phyloP scores from a whole-genome alignment of 2,113 vertebrate species.

The Dromaius novaehollandiae region DNA sequence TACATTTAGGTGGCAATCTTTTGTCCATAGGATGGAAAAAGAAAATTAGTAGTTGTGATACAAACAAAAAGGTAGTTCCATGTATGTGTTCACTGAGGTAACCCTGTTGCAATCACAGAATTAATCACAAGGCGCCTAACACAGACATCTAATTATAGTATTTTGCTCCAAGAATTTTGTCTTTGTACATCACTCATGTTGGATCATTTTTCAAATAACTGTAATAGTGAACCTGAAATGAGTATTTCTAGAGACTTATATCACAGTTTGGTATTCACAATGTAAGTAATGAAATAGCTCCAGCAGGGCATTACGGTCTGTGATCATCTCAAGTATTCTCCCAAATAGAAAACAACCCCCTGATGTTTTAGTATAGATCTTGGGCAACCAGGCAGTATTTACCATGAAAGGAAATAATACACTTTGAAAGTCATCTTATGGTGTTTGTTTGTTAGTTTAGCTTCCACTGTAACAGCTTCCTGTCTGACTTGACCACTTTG shows the following conservation, averaged over 20 bases:
- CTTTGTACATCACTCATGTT: neutral
- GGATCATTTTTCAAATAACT: neutral
- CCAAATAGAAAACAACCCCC: neutral
- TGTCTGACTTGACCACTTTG: constrained; percentile 15
- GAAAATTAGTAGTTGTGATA: neutral
- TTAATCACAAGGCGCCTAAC: neutral
- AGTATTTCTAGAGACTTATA: neutral
- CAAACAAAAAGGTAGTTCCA: neutral
- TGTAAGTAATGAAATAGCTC: neutral
- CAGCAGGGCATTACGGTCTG: neutral
- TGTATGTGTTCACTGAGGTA: neutral
- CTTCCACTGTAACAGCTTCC: neutral
- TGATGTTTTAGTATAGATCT: neutral
- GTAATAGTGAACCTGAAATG: neutral
- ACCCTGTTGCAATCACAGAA: neutral
- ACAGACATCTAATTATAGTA: neutral
- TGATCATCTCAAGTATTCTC: neutral
- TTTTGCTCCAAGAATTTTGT: neutral
- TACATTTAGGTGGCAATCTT: neutral
- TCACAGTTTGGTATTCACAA: neutral
- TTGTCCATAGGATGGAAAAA: neutral
- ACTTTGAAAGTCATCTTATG: neutral
- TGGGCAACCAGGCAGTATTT: neutral
- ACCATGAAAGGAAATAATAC: neutral
- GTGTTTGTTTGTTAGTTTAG: neutral